Evolutionary conservation across 2,797 vertebrate species (phyloP).

Genomic region (Perodicticus potto): DNA sequence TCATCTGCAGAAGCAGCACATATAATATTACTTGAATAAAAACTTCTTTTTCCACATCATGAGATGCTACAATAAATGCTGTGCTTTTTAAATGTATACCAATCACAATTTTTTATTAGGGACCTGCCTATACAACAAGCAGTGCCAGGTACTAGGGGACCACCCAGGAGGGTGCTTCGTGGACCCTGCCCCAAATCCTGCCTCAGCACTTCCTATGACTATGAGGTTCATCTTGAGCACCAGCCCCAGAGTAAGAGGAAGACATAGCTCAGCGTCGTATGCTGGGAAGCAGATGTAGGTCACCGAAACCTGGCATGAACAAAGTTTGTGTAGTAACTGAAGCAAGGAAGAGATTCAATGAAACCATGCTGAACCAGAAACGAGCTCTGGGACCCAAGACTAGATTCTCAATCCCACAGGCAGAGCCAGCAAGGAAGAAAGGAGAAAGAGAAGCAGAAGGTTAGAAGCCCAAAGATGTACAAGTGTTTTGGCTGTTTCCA

Average conservation of each 20-base stretch:
- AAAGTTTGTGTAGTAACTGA: not conserved
- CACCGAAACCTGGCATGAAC: not conserved
- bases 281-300: not conserved
- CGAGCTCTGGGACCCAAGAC: not conserved
- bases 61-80: not conserved
- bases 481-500: not conserved
- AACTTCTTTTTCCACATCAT: not conserved
- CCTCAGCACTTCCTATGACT: accelerated
- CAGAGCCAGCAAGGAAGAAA: not conserved
- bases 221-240: not conserved
- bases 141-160: not conserved
- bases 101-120: not conserved
- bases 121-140: not conserved
- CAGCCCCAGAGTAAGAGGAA: not conserved
- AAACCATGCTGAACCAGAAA: not conserved
- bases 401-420: not conserved
- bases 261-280: not conserved
- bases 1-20: not conserved
- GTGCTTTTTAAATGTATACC: not conserved
- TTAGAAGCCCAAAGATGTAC: not conserved
- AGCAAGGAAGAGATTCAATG: not conserved
- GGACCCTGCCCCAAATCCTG: not conserved
- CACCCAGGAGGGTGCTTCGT: too few species aligned
- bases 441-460: not conserved
- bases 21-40: not conserved